These are phyloP conservation scores for Cyanoderma ruficeps DNA, from an alignment of 2,113 vertebrate genomes.

Conservation along the genomic window DNA sequence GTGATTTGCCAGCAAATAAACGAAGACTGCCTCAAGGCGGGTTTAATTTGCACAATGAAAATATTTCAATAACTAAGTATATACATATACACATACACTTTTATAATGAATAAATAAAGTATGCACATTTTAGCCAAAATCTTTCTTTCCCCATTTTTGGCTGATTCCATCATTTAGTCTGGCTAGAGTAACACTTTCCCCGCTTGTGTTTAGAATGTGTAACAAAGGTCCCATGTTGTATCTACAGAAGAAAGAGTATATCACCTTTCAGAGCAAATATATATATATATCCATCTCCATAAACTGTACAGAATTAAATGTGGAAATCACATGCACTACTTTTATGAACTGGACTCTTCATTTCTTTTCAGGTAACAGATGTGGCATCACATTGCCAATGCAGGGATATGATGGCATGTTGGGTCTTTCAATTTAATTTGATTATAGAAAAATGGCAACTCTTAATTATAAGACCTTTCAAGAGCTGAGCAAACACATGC, in stretches of 20 bases:
- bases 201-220: neutral
- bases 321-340: slow-evolving; percentile 2
- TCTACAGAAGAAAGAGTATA: neutral
- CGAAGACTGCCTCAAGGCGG: neutral
- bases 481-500: slow-evolving; percentile 20
- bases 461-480: slow-evolving; percentile 17
- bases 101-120: slow-evolving; percentile 7
- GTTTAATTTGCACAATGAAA: slow-evolving; percentile 49
- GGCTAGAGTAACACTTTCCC: neutral
- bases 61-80: slow-evolving; percentile 2
- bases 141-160: neutral
- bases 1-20: slow-evolving; percentile 38
- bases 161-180: slow-evolving; percentile 7
- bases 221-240: neutral
- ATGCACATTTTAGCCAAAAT: neutral
- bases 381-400: neutral
- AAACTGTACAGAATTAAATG: slow-evolving; percentile 10
- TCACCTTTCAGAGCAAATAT: neutral
- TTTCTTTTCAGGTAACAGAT: slow-evolving; percentile 29
- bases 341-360: neutral
- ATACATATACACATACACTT: neutral
- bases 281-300: neutral
- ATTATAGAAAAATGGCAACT: slow-evolving; percentile 21
- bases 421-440: slow-evolving; percentile 18
- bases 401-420: neutral